Evolutionary conservation across 2,888 invertebrate species (phyloP).

Genomic region (Lordiphosa fenestrarum): DNA sequence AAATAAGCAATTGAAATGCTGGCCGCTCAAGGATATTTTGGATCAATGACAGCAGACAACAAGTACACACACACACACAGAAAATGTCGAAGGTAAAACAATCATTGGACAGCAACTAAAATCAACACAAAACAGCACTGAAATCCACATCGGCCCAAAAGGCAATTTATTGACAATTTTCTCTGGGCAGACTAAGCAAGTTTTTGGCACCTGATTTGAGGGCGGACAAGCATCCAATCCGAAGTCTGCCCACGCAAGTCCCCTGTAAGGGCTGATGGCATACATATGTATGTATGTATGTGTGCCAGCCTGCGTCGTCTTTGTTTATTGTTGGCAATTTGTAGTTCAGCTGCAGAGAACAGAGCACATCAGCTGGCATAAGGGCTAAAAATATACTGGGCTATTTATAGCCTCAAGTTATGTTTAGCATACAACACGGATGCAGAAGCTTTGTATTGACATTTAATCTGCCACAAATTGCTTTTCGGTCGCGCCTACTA

Average conservation of each 20-base stretch:
- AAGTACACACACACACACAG: constrained; percentile 7
- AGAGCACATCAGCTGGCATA: constrained; percentile 42
- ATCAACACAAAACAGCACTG: constrained; percentile 3
- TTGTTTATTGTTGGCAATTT: constrained; percentile 71
- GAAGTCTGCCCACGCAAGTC: background rate
- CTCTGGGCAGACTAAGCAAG: constrained; percentile 15
- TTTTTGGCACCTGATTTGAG: constrained; percentile 38
- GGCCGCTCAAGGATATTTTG: constrained; percentile 30
- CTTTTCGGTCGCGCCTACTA: constrained; percentile 46
- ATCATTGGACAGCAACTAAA: constrained; percentile 5
- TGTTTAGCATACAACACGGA: constrained; percentile 19
- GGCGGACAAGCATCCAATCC: constrained; percentile 1
- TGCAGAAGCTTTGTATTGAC: constrained; percentile 47
- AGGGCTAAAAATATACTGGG: constrained; percentile 50
- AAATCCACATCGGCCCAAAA: constrained; percentile 17
- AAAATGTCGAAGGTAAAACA: background rate
- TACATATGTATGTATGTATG: constrained; percentile 24
- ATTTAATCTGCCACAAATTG: constrained; percentile 73
- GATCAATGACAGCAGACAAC: constrained; percentile 42
- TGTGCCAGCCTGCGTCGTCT: constrained; percentile 31
- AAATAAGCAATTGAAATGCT: constrained; percentile 24
- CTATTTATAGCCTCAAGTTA: constrained; percentile 55
- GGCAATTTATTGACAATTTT: constrained; percentile 41
- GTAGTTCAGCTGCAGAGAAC: constrained; percentile 64
- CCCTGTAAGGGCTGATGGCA: background rate